phyloP scores from a whole-genome alignment of 2,888 invertebrate genomes.

The Drosophila macrospina region DNA sequence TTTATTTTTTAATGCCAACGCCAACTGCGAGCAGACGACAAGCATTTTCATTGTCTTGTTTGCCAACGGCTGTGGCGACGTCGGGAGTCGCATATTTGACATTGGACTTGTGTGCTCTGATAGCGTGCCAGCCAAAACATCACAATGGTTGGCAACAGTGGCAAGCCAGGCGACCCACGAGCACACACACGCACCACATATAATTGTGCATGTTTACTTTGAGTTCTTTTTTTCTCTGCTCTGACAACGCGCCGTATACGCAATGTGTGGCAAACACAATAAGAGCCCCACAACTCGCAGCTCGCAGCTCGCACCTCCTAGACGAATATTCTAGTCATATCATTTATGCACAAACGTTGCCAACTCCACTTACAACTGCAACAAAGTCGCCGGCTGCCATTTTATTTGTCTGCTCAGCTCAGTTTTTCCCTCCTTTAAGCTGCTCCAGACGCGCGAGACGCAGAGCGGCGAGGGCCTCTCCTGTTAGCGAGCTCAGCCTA shows the following conservation, averaged over 20 bases:
- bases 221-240: conserved; percentile 35
- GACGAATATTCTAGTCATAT: conserved; percentile 49
- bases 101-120: conserved; percentile 76
- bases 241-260: conserved; percentile 68
- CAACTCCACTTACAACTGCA: conserved; percentile 69
- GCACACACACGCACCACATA: conserved; percentile 37
- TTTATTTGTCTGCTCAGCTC: conserved; percentile 53
- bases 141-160: conserved; percentile 75
- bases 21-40: conserved; percentile 60
- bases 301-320: conserved; percentile 33
- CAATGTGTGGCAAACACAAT: conserved; percentile 70
- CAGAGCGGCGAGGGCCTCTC: conserved; percentile 2
- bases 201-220: conserved; percentile 77
- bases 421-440: conserved; percentile 24
- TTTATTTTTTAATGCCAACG: conserved; percentile 69
- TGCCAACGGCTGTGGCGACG: conserved; percentile 63
- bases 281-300: conserved; percentile 18
- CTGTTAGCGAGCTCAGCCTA: conserved; percentile 54
- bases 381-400: conserved; percentile 64
- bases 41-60: conserved; percentile 80
- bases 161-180: conserved; percentile 51
- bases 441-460: not conserved
- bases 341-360: conserved; percentile 80
- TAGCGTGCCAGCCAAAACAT: conserved; percentile 76
- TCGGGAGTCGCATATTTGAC: conserved; percentile 72